Evolutionary conservation across 2,888 invertebrate species (phyloP), one percentile per base, ranked within the genome.

Genomic region (Tromatobia lineatoria): DNA sequence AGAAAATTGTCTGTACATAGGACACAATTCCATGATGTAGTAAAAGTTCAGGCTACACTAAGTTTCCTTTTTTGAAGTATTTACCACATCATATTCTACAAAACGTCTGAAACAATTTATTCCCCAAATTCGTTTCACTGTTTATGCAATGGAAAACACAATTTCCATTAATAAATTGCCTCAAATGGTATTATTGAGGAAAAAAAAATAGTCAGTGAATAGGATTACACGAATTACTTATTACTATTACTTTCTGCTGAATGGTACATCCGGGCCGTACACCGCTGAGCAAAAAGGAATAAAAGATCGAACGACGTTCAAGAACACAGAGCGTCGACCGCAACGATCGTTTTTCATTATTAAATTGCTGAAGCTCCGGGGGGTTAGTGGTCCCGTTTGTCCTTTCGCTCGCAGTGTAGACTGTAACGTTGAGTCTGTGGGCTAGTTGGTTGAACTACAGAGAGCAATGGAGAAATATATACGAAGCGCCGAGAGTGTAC

Each of bases 261-360:
- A 57, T 25, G 25, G 25, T 23, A 23, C 11, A 23, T 54, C 52
- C 3, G 11, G 52, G 20, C 10, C 13, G 3, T 13, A 15, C 13
- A 13, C 8, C 2, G 18, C 61, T 6, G 20, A 20, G 23, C 7
- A 69, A 52, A 38, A 64, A 71, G 8, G 29, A 29, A 70, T 45
- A 13, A 64, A 64, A 54, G 57, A 67, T 25, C 57, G 57, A 34
- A 25, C 42, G 18, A 25, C 38, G 54, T 42, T 38, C 42, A 69
- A 75, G 59, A 29, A 42, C 18, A 47, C 70, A 23, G 54, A 52
- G 54, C 6, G 10, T 38, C 38, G 38, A 18, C 54, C 15, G 57
- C 71, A 54, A 64, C 38, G 67, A 80, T 85, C 76, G 80, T 52
- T 80, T 82, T 80, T 82, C 82, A 69, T 82, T 82, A 82, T 85